phyloP scores from a whole-genome alignment of 2,113 vertebrate species.

The Hyperopisus bebe region DNA sequence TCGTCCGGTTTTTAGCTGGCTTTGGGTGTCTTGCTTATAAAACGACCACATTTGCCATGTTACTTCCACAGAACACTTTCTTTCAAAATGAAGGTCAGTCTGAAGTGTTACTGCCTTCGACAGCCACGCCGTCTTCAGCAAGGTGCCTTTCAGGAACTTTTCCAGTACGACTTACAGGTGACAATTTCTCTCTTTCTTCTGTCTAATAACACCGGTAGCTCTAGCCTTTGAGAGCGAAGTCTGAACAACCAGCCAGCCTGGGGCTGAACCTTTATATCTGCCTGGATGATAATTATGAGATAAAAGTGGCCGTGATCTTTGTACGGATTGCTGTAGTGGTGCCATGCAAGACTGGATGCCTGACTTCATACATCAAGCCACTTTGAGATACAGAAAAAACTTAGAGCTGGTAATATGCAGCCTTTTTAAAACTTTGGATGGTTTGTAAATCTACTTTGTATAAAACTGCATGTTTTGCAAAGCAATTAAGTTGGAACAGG shows the following conservation, averaged over 20 bases:
- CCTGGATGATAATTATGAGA: conserved; percentile 35
- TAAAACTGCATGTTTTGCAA: background rate
- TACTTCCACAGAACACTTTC: background rate
- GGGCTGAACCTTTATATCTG: background rate
- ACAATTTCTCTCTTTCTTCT: background rate
- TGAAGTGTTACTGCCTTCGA: background rate
- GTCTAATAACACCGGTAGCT: conserved; percentile 58
- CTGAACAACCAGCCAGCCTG: background rate
- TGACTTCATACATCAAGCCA: conserved; percentile 78
- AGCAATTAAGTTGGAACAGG: background rate
- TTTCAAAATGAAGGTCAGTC: background rate
- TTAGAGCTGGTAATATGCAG: conserved; percentile 67
- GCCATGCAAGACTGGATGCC: conserved; percentile 73
- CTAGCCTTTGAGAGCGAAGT: conserved; percentile 18
- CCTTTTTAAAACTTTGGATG: background rate
- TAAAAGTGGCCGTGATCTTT: conserved; percentile 89
- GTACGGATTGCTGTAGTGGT: conserved; percentile 78
- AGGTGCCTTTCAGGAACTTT: background rate
- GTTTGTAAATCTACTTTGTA: background rate
- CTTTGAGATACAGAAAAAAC: conserved; percentile 73
- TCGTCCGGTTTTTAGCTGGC: background rate
- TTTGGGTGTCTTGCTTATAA: background rate
- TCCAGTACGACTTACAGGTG: background rate
- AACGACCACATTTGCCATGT: background rate
- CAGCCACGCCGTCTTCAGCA: background rate